Evolutionary conservation across 92 coral and sea anemone species (phyloP).

Genomic region (Phenganax marumi): DNA sequence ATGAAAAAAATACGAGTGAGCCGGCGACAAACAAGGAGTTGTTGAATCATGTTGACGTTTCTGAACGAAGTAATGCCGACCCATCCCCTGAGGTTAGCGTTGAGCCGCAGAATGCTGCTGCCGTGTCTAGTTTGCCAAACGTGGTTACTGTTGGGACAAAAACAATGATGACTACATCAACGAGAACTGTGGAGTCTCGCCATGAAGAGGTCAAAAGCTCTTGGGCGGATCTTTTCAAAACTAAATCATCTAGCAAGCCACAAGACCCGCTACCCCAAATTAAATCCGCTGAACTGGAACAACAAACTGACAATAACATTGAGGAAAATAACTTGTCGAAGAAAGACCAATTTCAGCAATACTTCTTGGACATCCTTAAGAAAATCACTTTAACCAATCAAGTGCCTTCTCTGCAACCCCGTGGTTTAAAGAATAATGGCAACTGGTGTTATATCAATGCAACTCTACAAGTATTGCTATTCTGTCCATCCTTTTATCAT

Average conservation of each 20-base stretch:
- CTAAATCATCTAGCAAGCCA: constrained; percentile 42
- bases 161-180: constrained; percentile 30
- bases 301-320: background rate
- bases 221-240: constrained; percentile 93
- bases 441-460: constrained; percentile 99
- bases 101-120: background rate
- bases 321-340: background rate
- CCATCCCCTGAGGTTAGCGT: background rate
- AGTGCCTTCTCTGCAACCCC: constrained; percentile 65
- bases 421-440: constrained; percentile 86
- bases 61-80: no score
- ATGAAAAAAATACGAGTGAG: background rate
- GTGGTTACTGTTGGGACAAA: constrained; percentile 36
- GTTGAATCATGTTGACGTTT: no score
- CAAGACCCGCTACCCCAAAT: constrained; percentile 10
- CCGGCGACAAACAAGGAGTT: background rate
- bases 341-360: constrained; percentile 36
- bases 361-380: constrained; percentile 64
- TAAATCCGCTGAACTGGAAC: background rate
- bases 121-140: background rate
- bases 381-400: constrained; percentile 62
- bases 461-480: constrained; percentile 83
- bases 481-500: constrained; percentile 91
- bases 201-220: constrained; percentile 27
- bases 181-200: constrained; percentile 27